A percentile compares a stretch with the other conserved stretches of the same genome.
Evolutionary conservation across 2,888 invertebrate genomes (phyloP).

Genomic region (Pimpla rufipes): DNA sequence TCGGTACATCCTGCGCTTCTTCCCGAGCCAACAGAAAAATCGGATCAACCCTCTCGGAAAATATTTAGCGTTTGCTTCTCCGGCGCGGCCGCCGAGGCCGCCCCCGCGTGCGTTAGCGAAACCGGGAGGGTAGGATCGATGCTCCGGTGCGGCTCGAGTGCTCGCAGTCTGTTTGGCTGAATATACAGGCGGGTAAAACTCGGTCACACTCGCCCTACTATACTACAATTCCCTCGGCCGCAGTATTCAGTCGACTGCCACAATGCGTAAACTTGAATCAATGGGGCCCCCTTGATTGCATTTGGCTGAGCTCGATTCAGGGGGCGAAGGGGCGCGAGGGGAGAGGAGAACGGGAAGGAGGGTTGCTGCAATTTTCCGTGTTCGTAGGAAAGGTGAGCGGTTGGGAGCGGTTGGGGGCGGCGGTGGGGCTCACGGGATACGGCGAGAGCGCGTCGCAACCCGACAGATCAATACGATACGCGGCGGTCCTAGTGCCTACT

Average conservation of each 20-base stretch:
- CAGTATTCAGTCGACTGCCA: conserved; percentile 35
- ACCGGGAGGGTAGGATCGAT: conserved; percentile 12
- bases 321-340: background rate
- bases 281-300: conserved; percentile 36
- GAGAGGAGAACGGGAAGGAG: background rate
- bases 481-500: conserved; percentile 71
- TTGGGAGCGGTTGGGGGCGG: background rate
- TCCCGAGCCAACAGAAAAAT: no score
- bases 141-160: conserved; percentile 12
- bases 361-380: conserved; percentile 63
- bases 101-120: background rate
- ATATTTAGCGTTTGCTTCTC: background rate
- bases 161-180: conserved; percentile 1
- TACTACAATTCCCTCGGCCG: background rate
- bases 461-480: conserved; percentile 84
- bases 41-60: background rate
- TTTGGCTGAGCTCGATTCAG: conserved; percentile 18
- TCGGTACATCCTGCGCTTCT: no score
- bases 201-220: conserved; percentile 45
- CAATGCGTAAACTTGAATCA: conserved; percentile 46
- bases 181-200: conserved; percentile 25
- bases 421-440: conserved; percentile 32
- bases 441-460: conserved; percentile 69
- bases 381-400: conserved; percentile 59
- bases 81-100: no score